phyloP scores from a whole-genome alignment of 2,113 vertebrate species.

The Lichenostomus cassidix region DNA sequence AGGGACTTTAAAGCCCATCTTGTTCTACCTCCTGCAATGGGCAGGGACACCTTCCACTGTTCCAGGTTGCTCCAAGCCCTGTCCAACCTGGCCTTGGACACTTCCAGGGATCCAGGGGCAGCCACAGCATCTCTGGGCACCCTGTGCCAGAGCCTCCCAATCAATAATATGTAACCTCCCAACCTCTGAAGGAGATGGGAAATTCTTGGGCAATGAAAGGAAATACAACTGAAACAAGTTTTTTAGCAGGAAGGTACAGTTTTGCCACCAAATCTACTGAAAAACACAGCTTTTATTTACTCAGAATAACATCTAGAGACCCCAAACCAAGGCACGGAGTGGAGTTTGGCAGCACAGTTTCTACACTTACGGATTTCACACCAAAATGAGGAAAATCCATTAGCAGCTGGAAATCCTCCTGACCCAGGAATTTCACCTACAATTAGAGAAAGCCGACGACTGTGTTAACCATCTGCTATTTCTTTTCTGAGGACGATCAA shows the following conservation, averaged over 20 bases:
- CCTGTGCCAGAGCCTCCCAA: background rate
- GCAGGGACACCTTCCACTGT: accelerated
- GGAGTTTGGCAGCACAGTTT: background rate
- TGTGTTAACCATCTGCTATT: constrained; percentile 55
- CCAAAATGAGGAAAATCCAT: constrained; percentile 39
- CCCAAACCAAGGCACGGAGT: accelerated
- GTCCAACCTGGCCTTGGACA: accelerated
- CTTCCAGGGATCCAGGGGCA: background rate
- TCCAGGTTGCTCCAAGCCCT: accelerated
- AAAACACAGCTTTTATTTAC: background rate
- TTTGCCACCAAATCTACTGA: background rate
- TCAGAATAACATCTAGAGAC: background rate
- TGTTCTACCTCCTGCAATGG: accelerated
- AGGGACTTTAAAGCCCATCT: background rate
- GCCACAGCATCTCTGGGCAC: background rate
- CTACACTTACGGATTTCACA: background rate
- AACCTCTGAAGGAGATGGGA: background rate
- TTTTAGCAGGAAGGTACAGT: background rate
- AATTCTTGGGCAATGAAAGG: background rate
- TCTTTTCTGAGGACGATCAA: constrained; percentile 27
- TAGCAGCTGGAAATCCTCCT: constrained; percentile 59
- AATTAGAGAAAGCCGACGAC: constrained; percentile 42
- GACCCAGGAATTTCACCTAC: constrained; percentile 5
- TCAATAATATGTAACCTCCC: background rate
- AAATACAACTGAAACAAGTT: background rate